Evolutionary conservation across 1,140 invertebrate genomes (phyloP).

Genomic region (Bemisia tabaci): DNA sequence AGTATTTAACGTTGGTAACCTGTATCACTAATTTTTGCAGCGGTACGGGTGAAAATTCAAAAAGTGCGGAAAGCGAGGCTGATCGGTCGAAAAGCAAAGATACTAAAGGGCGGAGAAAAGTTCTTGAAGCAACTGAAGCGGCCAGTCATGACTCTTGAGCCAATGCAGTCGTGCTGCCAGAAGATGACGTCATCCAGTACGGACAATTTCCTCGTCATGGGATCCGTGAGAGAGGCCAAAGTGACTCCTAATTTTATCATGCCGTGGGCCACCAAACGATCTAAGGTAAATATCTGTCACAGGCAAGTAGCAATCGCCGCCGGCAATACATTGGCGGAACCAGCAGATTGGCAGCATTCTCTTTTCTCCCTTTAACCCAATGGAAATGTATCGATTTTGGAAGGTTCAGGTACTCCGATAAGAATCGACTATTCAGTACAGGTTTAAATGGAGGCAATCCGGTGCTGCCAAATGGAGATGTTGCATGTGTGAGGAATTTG

Average conservation of each 20-base stretch:
- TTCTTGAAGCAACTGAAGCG: constrained; percentile 22
- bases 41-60: constrained; percentile 32
- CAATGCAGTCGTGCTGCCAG: constrained; percentile 32
- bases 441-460: no score
- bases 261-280: constrained; percentile 31
- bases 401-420: no score
- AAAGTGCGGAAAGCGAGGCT: constrained; percentile 27
- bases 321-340: no score
- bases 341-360: no score
- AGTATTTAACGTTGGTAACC: no score
- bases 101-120: constrained; percentile 27
- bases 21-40: constrained; percentile 24
- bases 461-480: no score
- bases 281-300: constrained; percentile 29
- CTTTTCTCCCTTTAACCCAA: no score
- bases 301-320: no score
- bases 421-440: no score
- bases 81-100: constrained; percentile 31
- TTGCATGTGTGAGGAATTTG: no score
- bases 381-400: no score
- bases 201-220: constrained; percentile 37
- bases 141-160: constrained; percentile 29
- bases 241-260: constrained; percentile 35
- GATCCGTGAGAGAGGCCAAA: constrained; percentile 27
- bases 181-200: constrained; percentile 16